Conservation (phyloP, 2,888 invertebrate species). For the Aporophyla lueneburgensis region DNA sequence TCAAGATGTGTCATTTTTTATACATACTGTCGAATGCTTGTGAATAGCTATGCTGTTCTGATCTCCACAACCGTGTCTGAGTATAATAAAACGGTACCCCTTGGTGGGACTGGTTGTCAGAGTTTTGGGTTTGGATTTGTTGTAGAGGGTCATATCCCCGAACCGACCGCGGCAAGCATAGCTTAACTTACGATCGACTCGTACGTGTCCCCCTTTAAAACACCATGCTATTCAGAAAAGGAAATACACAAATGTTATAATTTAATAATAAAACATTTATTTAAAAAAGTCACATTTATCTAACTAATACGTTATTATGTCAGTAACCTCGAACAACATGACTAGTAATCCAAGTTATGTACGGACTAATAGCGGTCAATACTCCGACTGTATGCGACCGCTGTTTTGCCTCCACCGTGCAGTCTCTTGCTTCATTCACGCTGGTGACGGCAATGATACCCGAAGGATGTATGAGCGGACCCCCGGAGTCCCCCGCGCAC, state of each 20-base stretch:
- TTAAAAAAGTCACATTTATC: neutral
- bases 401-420: constrained; percentile 10
- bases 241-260: neutral
- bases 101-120: too few species aligned
- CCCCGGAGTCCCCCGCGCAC: constrained; percentile 29
- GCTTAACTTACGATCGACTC: too few species aligned
- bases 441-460: constrained; percentile 32
- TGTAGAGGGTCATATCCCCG: too few species aligned
- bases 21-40: too few species aligned
- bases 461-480: constrained; percentile 27
- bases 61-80: too few species aligned
- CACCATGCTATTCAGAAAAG: neutral
- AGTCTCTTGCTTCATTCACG: constrained; percentile 8
- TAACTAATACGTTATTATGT: neutral
- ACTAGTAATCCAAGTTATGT: constrained; percentile 38
- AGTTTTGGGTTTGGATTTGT: too few species aligned
- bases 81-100: too few species aligned
- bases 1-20: too few species aligned
- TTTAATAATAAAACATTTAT: constrained; percentile 1
- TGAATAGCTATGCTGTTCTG: too few species aligned
- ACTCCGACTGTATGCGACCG: constrained; percentile 13
- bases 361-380: constrained; percentile 26
- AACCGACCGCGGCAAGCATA: too few species aligned
- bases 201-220: neutral
- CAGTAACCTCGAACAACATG: constrained; percentile 9